Percentiles rank a stretch among this genome's conserved stretches.
Evolutionary conservation across 2,888 invertebrate species (phyloP).

Genomic region (Diabrotica balteata): DNA sequence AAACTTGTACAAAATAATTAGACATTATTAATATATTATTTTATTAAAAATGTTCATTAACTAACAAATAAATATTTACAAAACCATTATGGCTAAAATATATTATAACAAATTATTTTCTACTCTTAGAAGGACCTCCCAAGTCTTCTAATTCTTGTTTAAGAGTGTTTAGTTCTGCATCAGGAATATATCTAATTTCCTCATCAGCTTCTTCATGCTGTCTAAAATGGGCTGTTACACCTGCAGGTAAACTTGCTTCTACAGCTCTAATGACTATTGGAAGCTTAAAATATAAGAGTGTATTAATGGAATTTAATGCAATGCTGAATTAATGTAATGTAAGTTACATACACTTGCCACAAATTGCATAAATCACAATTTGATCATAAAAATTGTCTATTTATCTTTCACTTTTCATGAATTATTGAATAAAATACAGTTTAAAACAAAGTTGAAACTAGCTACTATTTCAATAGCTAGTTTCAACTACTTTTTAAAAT

Average conservation of each 20-base stretch:
- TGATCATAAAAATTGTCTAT: too few relatives aligned
- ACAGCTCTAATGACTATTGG: slow-evolving; percentile 78
- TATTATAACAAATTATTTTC: slow-evolving; percentile 48
- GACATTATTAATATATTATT: too few relatives aligned
- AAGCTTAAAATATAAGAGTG: slow-evolving; percentile 54
- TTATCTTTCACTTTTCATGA: too few relatives aligned
- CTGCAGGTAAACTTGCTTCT: slow-evolving; percentile 78
- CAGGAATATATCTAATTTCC: slow-evolving; percentile 83
- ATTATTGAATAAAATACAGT: too few relatives aligned
- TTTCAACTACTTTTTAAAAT: too few relatives aligned
- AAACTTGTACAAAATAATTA: too few relatives aligned
- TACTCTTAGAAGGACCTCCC: slow-evolving; percentile 63
- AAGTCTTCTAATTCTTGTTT: slow-evolving; percentile 77
- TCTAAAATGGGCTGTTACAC: slow-evolving; percentile 75
- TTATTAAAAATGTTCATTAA: too few relatives aligned
- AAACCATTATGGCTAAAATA: neutral
- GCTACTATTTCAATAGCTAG: too few relatives aligned
- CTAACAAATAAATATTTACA: slow-evolving; percentile 1
- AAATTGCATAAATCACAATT: too few relatives aligned
- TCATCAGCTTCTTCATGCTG: slow-evolving; percentile 73
- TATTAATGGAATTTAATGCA: slow-evolving; percentile 1
- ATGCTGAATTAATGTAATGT: too few relatives aligned
- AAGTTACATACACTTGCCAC: too few relatives aligned
- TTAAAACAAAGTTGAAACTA: too few relatives aligned
- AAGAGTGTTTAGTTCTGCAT: slow-evolving; percentile 77